phyloP scores from a whole-genome alignment of 2,113 vertebrate species.

The Mixornis gularis region DNA sequence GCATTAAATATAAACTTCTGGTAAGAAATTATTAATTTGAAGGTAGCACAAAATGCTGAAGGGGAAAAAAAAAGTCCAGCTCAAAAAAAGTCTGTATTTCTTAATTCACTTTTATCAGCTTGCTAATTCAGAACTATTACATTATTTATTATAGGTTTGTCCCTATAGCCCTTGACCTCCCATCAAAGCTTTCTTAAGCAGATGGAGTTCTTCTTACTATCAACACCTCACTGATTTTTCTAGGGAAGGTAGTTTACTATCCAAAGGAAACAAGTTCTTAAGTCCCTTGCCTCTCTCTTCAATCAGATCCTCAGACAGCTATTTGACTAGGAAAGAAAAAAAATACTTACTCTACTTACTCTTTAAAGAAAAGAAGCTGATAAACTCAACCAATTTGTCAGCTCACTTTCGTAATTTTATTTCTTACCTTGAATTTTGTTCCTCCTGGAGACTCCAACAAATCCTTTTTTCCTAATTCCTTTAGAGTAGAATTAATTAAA shows the following conservation, averaged over 20 bases:
- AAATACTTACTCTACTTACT: not conserved
- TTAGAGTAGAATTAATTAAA: not conserved
- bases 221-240: not conserved
- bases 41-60: not conserved
- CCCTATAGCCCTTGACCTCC: not conserved
- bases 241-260: not conserved
- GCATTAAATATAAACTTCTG: slow-evolving; percentile 13
- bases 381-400: not conserved
- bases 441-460: not conserved
- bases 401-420: not conserved
- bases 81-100: not conserved
- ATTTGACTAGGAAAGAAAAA: not conserved
- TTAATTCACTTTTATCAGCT: not conserved
- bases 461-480: not conserved
- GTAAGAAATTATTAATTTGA: slow-evolving; percentile 21
- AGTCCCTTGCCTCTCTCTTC: not conserved
- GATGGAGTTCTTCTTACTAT: not conserved
- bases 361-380: not conserved
- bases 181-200: not conserved
- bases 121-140: not conserved
- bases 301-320: not conserved
- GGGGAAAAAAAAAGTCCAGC: not conserved
- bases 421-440: not conserved
- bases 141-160: not conserved
- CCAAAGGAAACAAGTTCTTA: not conserved